These are phyloP conservation scores for Sardina pilchardus DNA, from an alignment of 2,113 vertebrate species.

Conservation along the genomic window DNA sequence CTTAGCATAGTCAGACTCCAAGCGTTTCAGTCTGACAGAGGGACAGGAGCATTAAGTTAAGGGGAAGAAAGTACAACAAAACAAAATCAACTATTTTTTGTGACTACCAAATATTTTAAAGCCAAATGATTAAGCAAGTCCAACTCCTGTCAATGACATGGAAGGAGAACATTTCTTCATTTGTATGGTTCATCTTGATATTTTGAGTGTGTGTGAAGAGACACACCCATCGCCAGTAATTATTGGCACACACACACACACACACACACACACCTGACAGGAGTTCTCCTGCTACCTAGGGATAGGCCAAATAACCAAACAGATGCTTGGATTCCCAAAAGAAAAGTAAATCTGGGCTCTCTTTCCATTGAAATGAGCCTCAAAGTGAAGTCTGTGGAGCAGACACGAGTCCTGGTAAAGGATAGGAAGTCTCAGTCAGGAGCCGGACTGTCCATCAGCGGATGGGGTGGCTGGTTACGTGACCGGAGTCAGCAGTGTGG, in stretches of 20 bases:
- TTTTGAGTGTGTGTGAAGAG: conserved; percentile 1
- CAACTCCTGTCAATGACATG: neutral
- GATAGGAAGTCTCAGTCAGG: neutral
- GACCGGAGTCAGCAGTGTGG: neutral
- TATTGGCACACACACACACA: neutral
- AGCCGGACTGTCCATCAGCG: neutral
- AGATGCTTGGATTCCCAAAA: neutral
- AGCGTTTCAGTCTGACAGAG: neutral
- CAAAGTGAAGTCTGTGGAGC: neutral
- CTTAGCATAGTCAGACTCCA: neutral
- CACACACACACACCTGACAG: neutral
- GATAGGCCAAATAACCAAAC: neutral
- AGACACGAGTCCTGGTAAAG: neutral
- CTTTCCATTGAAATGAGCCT: neutral
- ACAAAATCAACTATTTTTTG: neutral
- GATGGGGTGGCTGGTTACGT: neutral
- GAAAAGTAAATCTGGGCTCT: neutral
- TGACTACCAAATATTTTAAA: neutral
- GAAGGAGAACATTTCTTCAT: neutral
- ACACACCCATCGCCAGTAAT: neutral
- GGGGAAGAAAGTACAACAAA: neutral
- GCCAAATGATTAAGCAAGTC: neutral
- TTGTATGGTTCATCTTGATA: neutral
- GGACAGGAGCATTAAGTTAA: neutral
- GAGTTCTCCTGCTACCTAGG: neutral